Evolutionary conservation across 2,888 invertebrate genomes (phyloP).

Genomic region (Macrosiphum euphorbiae): DNA sequence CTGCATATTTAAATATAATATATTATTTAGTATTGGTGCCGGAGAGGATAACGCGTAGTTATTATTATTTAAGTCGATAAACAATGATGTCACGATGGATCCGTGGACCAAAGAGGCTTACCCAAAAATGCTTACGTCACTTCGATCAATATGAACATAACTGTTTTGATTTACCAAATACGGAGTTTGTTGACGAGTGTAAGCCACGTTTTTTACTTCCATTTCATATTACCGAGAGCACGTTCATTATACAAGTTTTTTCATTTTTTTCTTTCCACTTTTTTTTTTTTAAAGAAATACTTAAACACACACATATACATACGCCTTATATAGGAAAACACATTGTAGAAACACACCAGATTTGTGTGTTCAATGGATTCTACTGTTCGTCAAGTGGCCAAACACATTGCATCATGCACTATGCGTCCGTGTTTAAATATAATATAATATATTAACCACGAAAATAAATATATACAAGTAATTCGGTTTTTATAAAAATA

Average conservation of each 20-base stretch:
- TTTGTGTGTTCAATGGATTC: constrained; percentile 57
- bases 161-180: constrained; percentile 63
- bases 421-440: constrained; percentile 38
- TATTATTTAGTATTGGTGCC: background rate
- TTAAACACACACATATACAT: constrained; percentile 38
- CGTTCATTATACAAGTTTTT: constrained; percentile 53
- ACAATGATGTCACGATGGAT: constrained; percentile 61
- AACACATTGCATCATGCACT: constrained; percentile 20
- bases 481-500: constrained; percentile 26
- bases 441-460: constrained; percentile 27
- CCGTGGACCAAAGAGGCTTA: constrained; percentile 55
- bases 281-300: constrained; percentile 44
- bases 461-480: background rate
- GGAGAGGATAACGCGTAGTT: constrained; percentile 24
- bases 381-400: constrained; percentile 59
- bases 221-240: constrained; percentile 43
- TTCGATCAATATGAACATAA: constrained; percentile 58
- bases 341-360: constrained; percentile 56
- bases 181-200: constrained; percentile 61
- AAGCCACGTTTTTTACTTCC: constrained; percentile 53
- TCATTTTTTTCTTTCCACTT: background rate
- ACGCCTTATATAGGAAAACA: constrained; percentile 53
- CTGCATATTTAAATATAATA: background rate
- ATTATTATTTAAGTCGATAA: constrained; percentile 57
- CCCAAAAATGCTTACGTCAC: constrained; percentile 62